These are phyloP conservation scores for Tinea pellionella DNA, from an alignment of 2,888 invertebrate species.

Conservation along the genomic window DNA sequence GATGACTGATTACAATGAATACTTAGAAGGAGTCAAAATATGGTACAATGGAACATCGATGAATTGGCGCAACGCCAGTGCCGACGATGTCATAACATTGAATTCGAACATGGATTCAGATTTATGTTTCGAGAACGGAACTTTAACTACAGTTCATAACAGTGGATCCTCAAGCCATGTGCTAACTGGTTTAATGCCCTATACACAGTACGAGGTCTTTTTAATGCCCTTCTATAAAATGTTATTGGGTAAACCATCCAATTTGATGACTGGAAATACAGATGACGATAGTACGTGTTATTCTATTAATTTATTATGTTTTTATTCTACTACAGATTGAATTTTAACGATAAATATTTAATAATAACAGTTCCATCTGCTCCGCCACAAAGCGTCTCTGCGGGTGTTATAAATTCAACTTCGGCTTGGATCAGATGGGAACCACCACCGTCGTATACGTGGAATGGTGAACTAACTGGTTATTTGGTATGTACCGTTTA, in stretches of 20 bases:
- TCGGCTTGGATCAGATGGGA: constrained; percentile 86
- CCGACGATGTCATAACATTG: constrained; percentile 38
- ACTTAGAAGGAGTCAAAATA: constrained; percentile 78
- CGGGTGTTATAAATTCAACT: constrained; percentile 85
- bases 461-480: constrained; percentile 86
- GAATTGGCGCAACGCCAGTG: constrained; percentile 54
- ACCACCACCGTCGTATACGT: constrained; percentile 78
- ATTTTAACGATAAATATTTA: not conserved
- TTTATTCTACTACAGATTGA: not conserved
- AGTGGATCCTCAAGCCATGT: constrained; percentile 79
- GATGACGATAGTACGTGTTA: constrained; percentile 78
- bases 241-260: constrained; percentile 92
- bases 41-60: constrained; percentile 61
- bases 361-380: constrained; percentile 73
- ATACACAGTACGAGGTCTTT: constrained; percentile 91
- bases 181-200: constrained; percentile 82
- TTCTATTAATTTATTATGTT: not conserved
- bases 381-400: constrained; percentile 81
- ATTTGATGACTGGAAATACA: constrained; percentile 86
- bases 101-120: constrained; percentile 36
- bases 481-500: constrained; percentile 79
- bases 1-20: constrained; percentile 64
- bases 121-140: constrained; percentile 65
- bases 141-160: constrained; percentile 76
- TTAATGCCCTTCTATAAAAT: constrained; percentile 89